phyloP scores from a whole-genome alignment of 1,140 invertebrate genomes.

The Dendrolimus kikuchii region DNA sequence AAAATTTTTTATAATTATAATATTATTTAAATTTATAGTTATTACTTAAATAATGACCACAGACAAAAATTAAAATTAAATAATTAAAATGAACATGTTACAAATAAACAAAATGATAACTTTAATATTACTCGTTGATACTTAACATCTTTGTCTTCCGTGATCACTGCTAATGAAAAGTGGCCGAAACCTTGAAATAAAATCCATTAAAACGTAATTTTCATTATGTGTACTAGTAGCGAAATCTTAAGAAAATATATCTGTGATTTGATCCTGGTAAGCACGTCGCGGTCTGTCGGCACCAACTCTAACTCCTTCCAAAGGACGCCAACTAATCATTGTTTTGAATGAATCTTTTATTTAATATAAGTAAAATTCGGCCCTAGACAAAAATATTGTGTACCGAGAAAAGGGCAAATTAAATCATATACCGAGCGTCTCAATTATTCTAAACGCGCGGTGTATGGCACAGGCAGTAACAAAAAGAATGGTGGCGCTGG shows the following conservation, averaged over 20 bases:
- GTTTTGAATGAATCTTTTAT: constrained; percentile 18
- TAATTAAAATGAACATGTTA: too few species aligned
- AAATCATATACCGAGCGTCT: constrained; percentile 59
- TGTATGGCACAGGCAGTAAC: constrained; percentile 44
- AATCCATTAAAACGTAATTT: too few species aligned
- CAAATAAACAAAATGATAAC: too few species aligned
- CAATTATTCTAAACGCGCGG: constrained; percentile 60
- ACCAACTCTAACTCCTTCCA: not conserved
- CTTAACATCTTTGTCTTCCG: too few species aligned
- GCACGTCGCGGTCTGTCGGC: not conserved
- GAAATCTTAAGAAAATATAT: constrained; percentile 1
- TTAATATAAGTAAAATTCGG: constrained; percentile 23
- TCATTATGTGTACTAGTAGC: not conserved
- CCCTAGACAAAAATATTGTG: constrained; percentile 31
- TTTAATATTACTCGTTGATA: too few species aligned
- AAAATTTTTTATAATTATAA: too few species aligned
- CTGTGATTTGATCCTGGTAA: constrained; percentile 6
- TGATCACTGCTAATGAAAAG: too few species aligned
- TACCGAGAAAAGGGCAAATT: constrained; percentile 53
- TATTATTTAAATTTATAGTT: too few species aligned
- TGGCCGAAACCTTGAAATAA: too few species aligned
- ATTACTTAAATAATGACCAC: too few species aligned
- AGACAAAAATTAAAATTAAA: too few species aligned
- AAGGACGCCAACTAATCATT: constrained; percentile 28
- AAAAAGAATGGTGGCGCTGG: constrained; percentile 60